A percentile compares a stretch with the other conserved stretches of the same genome.
Conservation (phyloP, 2,113 vertebrate genomes). For the Crotophaga sulcirostris region DNA sequence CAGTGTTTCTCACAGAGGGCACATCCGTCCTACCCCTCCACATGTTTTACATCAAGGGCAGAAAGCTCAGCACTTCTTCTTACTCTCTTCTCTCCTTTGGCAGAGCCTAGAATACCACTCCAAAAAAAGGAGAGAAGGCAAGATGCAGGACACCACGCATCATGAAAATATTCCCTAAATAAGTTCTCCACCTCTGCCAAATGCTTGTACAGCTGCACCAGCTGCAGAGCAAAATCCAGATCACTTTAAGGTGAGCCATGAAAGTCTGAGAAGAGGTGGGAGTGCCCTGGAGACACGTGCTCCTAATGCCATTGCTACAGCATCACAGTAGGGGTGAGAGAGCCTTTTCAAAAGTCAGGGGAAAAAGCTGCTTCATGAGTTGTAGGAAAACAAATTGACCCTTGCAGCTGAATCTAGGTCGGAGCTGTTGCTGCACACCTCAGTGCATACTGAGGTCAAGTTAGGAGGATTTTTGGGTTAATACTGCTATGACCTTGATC, state of each 20-base stretch:
- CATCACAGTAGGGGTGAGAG: neutral
- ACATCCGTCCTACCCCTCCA: neutral
- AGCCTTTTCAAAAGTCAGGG: neutral
- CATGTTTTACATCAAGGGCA: neutral
- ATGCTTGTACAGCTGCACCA: neutral
- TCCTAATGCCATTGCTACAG: neutral
- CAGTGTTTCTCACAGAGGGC: neutral
- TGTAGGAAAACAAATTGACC: neutral
- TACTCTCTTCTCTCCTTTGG: neutral
- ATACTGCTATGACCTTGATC: neutral
- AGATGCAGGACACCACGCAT: neutral
- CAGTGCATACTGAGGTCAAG: neutral
- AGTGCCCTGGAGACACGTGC: accelerated
- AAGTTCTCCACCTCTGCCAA: neutral
- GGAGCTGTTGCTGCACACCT: neutral
- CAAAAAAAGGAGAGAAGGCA: neutral
- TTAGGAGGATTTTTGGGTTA: neutral
- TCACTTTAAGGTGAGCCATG: neutral
- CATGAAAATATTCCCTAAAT: neutral
- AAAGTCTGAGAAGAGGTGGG: neutral
- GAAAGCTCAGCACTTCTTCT: neutral
- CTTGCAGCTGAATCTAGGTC: neutral
- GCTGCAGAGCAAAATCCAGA: neutral
- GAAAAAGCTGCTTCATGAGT: neutral
- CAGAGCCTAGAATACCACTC: neutral